These are phyloP conservation scores for Pseudopipra pipra DNA, from an alignment of 2,113 vertebrate genomes.

Conservation along the genomic window DNA sequence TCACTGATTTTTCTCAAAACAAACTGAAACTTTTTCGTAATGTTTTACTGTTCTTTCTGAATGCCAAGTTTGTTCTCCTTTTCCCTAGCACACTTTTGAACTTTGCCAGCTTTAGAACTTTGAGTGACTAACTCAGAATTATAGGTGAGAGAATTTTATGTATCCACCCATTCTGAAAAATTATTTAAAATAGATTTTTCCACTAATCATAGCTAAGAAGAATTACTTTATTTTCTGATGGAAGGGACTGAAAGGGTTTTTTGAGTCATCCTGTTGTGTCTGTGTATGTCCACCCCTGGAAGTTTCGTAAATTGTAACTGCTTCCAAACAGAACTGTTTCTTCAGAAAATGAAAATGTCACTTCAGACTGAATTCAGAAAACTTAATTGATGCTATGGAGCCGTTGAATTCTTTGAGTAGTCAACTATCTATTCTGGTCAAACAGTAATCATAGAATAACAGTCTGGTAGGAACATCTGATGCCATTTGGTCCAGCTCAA, in stretches of 20 bases:
- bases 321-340: not conserved
- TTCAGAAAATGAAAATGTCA: not conserved
- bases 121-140: not conserved
- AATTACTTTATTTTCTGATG: not conserved
- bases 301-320: not conserved
- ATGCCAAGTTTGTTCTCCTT: not conserved
- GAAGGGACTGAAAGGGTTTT: not conserved
- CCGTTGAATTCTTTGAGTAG: not conserved
- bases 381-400: not conserved
- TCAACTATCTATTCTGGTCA: not conserved
- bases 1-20: not conserved
- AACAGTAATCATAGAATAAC: not conserved
- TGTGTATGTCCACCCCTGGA: not conserved
- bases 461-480: not conserved
- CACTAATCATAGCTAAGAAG: not conserved
- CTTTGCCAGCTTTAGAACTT: not conserved
- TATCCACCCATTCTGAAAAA: not conserved
- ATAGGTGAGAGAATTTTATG: not conserved
- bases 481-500: not conserved
- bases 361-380: not conserved
- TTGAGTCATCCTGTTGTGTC: not conserved
- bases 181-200: not conserved
- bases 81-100: not conserved
- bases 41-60: not conserved
- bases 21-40: not conserved